Evolutionary conservation across 2,797 vertebrate genomes (phyloP).

Genomic region (Prunella strophiata): DNA sequence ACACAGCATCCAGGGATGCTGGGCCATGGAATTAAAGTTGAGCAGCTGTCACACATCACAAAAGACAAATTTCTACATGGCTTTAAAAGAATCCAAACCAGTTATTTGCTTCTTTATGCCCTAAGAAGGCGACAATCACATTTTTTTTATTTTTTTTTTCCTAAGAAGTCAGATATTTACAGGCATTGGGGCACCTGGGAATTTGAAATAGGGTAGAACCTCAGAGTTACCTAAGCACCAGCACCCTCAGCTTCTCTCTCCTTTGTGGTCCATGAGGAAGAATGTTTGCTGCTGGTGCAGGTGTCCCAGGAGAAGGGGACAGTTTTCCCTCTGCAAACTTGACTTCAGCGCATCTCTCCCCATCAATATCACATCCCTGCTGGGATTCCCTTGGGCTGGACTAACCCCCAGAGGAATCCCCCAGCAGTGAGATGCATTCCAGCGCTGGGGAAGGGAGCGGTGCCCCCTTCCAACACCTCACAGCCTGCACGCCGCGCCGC

Average conservation of each 20-base stretch:
- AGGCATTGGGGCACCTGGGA: background rate
- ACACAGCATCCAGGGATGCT: background rate
- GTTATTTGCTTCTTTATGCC: background rate
- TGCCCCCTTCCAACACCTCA: background rate
- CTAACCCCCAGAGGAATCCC: accelerated
- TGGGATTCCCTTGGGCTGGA: background rate
- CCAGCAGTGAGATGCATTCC: accelerated
- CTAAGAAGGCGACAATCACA: background rate
- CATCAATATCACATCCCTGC: background rate
- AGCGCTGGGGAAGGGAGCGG: accelerated
- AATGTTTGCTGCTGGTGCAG: background rate
- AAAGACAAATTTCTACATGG: accelerated
- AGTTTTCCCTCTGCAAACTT: background rate
- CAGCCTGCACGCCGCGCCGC: accelerated
- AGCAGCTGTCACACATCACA: background rate
- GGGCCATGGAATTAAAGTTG: accelerated
- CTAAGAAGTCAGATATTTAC: background rate
- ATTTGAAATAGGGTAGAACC: background rate
- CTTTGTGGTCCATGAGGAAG: background rate
- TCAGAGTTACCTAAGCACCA: background rate
- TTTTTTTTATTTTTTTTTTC: background rate
- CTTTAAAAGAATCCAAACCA: background rate
- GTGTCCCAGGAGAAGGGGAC: background rate
- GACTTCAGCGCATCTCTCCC: background rate
- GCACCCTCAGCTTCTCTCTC: background rate